Conservation (phyloP, 2,797 vertebrate genomes). For the Nannoperca australis region DNA sequence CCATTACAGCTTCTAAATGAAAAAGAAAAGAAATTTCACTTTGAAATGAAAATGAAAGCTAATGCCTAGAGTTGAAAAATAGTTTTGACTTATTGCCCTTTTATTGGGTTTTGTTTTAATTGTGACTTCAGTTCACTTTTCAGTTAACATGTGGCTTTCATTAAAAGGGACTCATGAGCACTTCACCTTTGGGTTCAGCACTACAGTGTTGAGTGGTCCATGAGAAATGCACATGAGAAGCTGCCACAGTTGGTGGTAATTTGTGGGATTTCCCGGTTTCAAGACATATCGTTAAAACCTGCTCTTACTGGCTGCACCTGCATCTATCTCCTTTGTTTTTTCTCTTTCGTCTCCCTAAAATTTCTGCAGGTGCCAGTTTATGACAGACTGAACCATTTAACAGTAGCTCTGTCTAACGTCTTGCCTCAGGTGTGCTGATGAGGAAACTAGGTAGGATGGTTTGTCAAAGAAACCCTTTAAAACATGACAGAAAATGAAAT, state of each 20-base stretch:
- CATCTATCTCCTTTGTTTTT: not conserved
- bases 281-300: slow-evolving; percentile 26
- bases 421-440: slow-evolving; percentile 12
- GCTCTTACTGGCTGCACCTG: slow-evolving; percentile 43
- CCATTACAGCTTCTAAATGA: not conserved
- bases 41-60: not conserved
- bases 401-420: slow-evolving; percentile 4
- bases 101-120: not conserved
- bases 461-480: not conserved
- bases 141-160: not conserved
- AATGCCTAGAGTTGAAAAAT: not conserved
- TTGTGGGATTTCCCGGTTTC: slow-evolving; percentile 34
- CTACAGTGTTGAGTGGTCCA: too few relatives aligned
- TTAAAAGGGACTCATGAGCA: too few relatives aligned
- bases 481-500: not conserved
- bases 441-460: slow-evolving; percentile 16
- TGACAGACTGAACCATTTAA: slow-evolving; percentile 40
- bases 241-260: too few relatives aligned
- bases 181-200: too few relatives aligned
- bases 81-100: not conserved
- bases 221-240: too few relatives aligned
- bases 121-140: not conserved
- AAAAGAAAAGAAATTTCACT: not conserved
- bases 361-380: slow-evolving; percentile 64
- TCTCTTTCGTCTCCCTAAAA: not conserved